Evolutionary conservation across 1,140 invertebrate genomes (phyloP), one percentile per base, ranked within the genome.

Genomic region (Drosophila sp.): DNA sequence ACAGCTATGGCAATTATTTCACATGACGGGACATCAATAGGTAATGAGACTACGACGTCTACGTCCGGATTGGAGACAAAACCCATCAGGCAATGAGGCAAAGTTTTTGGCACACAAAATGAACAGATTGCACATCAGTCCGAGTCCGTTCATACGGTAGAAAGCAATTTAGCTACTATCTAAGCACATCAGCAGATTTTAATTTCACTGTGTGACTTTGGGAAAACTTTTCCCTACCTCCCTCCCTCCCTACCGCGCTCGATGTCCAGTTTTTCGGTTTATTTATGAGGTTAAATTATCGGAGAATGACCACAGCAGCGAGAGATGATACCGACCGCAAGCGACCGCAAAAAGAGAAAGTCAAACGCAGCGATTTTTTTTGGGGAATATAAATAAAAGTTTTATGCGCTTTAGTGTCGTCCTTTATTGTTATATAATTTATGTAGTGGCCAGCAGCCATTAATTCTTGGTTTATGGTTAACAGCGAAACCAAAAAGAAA

Each of bases 1-100:
- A 83, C 83, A 79, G 72, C 83, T 73, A 71, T 70, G 76, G 65
- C 76, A 86, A 83, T 86, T 86, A 87, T 86, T 89, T 86, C 79
- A 77, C 84, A 89, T 86, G 83, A 83, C 72, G 69, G 84, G 76
- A 70, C 83, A 83, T 87, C 72, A 79, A 89, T 86, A 76, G 79
- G 65, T 66, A 83, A 87, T 82, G 76, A 83, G 83, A 70, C 66
- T 38, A 29, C 60, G 27, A 27, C 33, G n/a, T 25, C 32, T 25
- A 33, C 73, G 60, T 76, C 60, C 66, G 72, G 7, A 50, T 50
- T 50, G 44, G 7, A 50, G 44, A 27, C 44, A 50, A 50, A 50
- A 50, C 7, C 54, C 66, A 58, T 70, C 68, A 17, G 17, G 17
- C 17, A 56, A 74, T 74, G 60, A 17, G 29, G 41, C 2, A 3